A percentile compares a stretch with the other conserved stretches of the same genome.
These are phyloP conservation scores for Paedocypris micromegethes DNA, from an alignment of 2,797 vertebrate species.

Conservation along the genomic window DNA sequence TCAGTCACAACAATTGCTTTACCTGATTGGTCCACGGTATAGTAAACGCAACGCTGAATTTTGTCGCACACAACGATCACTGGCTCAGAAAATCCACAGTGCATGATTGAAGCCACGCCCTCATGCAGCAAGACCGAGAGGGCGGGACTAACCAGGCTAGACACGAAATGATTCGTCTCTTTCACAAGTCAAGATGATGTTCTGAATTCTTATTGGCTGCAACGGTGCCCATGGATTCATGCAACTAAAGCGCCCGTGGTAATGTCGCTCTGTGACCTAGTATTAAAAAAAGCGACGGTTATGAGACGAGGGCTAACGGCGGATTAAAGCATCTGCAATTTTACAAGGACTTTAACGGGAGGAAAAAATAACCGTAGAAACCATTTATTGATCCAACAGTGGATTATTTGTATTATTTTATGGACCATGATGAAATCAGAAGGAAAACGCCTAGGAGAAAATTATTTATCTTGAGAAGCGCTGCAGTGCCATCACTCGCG, in stretches of 20 bases:
- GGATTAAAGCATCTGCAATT: conserved; percentile 40
- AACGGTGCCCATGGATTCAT: conserved; percentile 6
- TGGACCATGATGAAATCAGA: conserved; percentile 44
- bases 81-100: conserved; percentile 36
- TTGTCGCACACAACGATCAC: conserved; percentile 55
- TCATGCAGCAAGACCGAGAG: conserved; percentile 37
- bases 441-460: conserved; percentile 32
- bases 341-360: conserved; percentile 34
- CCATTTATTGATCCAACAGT: conserved; percentile 28
- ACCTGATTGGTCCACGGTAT: conserved; percentile 27
- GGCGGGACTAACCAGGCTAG: conserved; percentile 39
- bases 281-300: conserved; percentile 51
- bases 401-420: conserved; percentile 31
- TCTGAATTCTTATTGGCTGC: conserved; percentile 47
- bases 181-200: conserved; percentile 13
- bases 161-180: conserved; percentile 42
- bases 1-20: not conserved
- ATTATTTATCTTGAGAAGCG: conserved; percentile 30
- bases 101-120: conserved; percentile 32
- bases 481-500: conserved; percentile 28
- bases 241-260: conserved; percentile 40
- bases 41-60: conserved; percentile 22
- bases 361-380: conserved; percentile 14
- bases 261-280: conserved; percentile 51
- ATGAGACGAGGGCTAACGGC: conserved; percentile 35